phyloP scores from a whole-genome alignment of 2,113 vertebrate genomes.

The Nesoenas mayeri region DNA sequence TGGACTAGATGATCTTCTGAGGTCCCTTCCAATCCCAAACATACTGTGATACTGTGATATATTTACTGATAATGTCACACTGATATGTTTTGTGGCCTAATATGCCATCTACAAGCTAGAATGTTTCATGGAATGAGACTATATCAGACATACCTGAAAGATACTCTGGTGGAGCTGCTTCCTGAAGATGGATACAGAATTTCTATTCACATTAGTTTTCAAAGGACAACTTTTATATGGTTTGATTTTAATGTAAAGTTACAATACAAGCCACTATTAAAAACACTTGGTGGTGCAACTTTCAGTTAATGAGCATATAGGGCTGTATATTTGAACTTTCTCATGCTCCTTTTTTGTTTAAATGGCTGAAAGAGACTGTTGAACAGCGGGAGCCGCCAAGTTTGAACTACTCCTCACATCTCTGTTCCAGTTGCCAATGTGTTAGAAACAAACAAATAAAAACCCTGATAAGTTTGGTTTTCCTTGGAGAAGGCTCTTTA shows the following conservation, averaged over 20 bases:
- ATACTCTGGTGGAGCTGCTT: neutral
- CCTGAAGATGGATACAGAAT: neutral
- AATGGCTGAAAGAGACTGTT: neutral
- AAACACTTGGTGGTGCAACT: neutral
- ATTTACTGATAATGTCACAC: neutral
- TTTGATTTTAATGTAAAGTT: neutral
- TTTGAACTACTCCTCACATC: neutral
- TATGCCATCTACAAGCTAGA: neutral
- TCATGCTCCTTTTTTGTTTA: neutral
- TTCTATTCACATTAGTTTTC: neutral
- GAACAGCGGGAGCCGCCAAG: neutral
- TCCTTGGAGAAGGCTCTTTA: neutral
- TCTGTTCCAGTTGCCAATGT: rapidly evolving
- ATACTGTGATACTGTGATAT: too few species aligned
- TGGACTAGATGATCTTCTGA: too few species aligned
- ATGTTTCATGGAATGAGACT: neutral
- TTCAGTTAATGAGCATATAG: neutral
- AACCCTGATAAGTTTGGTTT: neutral
- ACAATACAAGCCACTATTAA: neutral
- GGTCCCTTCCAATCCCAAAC: too few species aligned
- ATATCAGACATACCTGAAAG: neutral
- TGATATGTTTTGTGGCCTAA: neutral
- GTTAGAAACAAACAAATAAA: neutral
- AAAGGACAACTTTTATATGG: neutral
- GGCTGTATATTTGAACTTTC: neutral